These are phyloP conservation scores for Acropora tenuis DNA, from an alignment of 64 coral and sea anemone genomes.

Conservation along the genomic window DNA sequence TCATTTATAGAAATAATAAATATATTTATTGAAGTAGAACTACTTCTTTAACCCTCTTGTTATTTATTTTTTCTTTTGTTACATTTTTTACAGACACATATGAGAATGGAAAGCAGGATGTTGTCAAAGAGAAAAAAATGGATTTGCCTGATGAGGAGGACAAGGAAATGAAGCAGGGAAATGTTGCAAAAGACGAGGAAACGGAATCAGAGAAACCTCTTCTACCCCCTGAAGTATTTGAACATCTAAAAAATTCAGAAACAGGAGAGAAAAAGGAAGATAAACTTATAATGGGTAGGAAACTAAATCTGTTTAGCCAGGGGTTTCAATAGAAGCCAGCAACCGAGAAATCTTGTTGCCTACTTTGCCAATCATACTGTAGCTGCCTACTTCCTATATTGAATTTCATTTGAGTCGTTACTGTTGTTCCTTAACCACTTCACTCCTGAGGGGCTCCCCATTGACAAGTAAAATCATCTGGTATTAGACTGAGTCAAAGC, in stretches of 20 bases:
- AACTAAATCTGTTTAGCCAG: neutral
- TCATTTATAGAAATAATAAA: too few species aligned
- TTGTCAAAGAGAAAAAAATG: constrained; percentile 20
- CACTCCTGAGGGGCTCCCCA: too few species aligned
- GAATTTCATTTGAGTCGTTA: too few species aligned
- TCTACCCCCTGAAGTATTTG: constrained; percentile 72
- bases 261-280: constrained; percentile 33
- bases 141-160: constrained; percentile 15
- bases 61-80: neutral
- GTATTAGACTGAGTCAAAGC: too few species aligned
- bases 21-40: too few species aligned
- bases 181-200: neutral
- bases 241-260: constrained; percentile 57
- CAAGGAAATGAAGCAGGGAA: constrained; percentile 1
- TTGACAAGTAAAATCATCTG: too few species aligned
- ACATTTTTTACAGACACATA: constrained; percentile 54
- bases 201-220: constrained; percentile 26
- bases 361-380: too few species aligned
- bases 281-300: constrained; percentile 10
- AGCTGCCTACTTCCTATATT: too few species aligned
- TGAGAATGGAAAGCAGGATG: constrained; percentile 69
- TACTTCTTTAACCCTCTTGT: neutral
- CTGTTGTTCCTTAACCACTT: too few species aligned
- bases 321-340: too few species aligned
- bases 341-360: too few species aligned